Base-by-base conservation (phyloP, 1,140 invertebrate species). In the Trichogramma pretiosum region DNA sequence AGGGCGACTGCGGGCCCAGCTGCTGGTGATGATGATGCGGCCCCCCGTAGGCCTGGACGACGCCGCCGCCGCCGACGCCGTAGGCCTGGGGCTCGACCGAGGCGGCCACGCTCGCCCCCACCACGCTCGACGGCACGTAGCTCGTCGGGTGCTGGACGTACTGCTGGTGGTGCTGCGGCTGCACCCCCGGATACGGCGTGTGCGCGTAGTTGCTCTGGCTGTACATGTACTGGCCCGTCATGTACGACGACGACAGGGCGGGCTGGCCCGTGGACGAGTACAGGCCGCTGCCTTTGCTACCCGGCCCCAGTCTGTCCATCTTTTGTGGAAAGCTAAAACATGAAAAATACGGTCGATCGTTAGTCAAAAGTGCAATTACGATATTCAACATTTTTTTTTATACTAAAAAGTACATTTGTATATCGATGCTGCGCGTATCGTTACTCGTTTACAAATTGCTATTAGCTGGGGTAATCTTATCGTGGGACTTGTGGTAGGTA, bases 251-350 rank as follows among this genome's bases (percentile, higher is more conserved):
- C 23, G 67, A 68, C 30, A 72, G 61, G 4, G 62, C 59, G 2
- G 66, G 49, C n/a, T 52, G 50, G 10, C 38, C 24, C 4, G 16
- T 5, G 35, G 16, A 9, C 14, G 5, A 9, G 35, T 9, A 10
- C 4, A 9, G 3, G 35, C 18, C 5, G 18, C 19, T 34, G 13
- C 36, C 23, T 24, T 51, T 51, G 18, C n/a, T 14, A 13, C 16
- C 8, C 16, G 48, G n/a, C 16, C 49, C 44, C 13, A 73, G 70
- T 37, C 75, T 64, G 42, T 79, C 77, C 64, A 77, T 74, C 65
- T 77, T 78, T 40, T 73, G 71, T 47, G 76, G 74, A 56, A 77
- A 77, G 63, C 77, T 78, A 65, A 19, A 62, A 67, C 24, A 39
- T 38, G 50, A 33, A 5, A 28, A 28, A 11, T 7, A 7, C 11